Evolutionary conservation across 2,888 invertebrate genomes (phyloP).

Genomic region (Parochlus steinenii): DNA sequence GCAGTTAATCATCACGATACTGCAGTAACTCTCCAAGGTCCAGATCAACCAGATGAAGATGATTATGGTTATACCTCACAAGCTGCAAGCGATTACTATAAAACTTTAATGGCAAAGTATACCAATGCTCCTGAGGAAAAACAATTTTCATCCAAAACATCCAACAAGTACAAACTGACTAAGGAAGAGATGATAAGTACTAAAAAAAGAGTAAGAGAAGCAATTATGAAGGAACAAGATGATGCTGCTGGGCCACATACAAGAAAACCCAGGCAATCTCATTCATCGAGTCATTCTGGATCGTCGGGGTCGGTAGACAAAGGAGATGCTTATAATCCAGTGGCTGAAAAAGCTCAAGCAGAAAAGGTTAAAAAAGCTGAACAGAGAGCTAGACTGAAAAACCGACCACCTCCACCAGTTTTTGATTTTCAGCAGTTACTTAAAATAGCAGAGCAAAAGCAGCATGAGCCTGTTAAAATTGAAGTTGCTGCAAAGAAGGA

Average conservation of each 20-base stretch:
- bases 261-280: constrained; percentile 37
- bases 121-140: constrained; percentile 54
- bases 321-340: constrained; percentile 23
- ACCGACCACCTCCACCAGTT: constrained; percentile 40
- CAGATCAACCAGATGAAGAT: constrained; percentile 73
- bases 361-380: constrained; percentile 32
- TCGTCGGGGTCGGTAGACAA: constrained; percentile 20
- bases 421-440: constrained; percentile 64
- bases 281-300: constrained; percentile 17
- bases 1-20: constrained; percentile 61
- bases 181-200: constrained; percentile 40
- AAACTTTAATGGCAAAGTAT: constrained; percentile 74
- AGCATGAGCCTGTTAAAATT: constrained; percentile 55
- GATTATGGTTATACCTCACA: constrained; percentile 82
- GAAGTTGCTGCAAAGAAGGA: constrained; percentile 37
- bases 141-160: constrained; percentile 37
- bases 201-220: constrained; percentile 60
- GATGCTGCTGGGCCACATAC: constrained; percentile 50
- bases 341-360: constrained; percentile 21
- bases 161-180: constrained; percentile 15
- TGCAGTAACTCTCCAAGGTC: constrained; percentile 54
- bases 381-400: constrained; percentile 41
- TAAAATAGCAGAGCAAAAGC: constrained; percentile 69
- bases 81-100: constrained; percentile 63
- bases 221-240: constrained; percentile 49